phyloP scores from a whole-genome alignment of 2,113 vertebrate species.

The Lophotis ruficrista region DNA sequence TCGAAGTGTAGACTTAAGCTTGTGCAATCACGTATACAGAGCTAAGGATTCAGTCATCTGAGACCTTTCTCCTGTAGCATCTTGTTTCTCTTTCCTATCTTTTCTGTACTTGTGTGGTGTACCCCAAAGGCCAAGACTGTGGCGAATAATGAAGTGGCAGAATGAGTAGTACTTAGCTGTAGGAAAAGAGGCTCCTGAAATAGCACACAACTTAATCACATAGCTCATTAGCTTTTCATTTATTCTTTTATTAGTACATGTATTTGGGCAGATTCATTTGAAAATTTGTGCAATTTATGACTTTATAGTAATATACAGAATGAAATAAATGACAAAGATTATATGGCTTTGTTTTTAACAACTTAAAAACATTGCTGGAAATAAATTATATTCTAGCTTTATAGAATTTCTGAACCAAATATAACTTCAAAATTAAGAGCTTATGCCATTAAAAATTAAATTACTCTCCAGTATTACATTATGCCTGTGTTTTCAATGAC shows the following conservation, averaged over 20 bases:
- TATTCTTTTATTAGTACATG: background rate
- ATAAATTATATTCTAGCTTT: background rate
- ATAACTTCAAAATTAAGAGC: background rate
- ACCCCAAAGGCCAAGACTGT: background rate
- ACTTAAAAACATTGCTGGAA: background rate
- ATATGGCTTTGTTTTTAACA: background rate
- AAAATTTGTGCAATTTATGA: background rate
- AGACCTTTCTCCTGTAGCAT: background rate
- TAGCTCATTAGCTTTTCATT: background rate
- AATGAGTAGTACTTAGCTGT: background rate
- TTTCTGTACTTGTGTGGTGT: rapidly evolving
- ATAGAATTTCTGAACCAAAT: background rate
- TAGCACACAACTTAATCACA: background rate
- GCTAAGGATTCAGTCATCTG: background rate
- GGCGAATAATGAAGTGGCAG: background rate
- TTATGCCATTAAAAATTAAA: background rate
- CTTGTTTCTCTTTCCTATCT: background rate
- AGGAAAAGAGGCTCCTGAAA: background rate
- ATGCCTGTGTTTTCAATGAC: background rate
- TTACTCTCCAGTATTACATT: background rate
- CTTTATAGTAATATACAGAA: background rate
- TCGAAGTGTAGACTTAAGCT: background rate
- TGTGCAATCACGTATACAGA: background rate
- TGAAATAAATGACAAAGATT: background rate
- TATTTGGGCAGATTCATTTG: background rate